phyloP scores from a whole-genome alignment of 2,888 invertebrate genomes.

The Monopis laevigella region DNA sequence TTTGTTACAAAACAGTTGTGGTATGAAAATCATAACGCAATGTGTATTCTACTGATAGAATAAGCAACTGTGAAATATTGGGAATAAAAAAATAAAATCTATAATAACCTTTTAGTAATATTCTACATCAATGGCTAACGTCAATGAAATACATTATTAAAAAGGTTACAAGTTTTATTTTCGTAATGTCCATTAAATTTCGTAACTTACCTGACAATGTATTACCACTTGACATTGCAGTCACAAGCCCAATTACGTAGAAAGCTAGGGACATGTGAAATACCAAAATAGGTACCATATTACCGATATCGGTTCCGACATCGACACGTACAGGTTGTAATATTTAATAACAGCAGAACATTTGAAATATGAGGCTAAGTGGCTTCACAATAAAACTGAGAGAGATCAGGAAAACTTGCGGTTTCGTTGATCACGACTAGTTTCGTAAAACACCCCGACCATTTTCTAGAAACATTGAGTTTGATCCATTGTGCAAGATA shows the following conservation, averaged over 20 bases:
- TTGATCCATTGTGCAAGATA: conserved; percentile 37
- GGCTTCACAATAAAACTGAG: conserved; percentile 35
- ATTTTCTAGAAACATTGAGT: conserved; percentile 34
- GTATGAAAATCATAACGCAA: too few relatives aligned
- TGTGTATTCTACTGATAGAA: too few relatives aligned
- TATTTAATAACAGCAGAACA: conserved; percentile 27
- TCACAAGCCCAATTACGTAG: conserved; percentile 12
- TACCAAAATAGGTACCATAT: conserved; percentile 22
- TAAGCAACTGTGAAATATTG: too few relatives aligned
- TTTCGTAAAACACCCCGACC: conserved; percentile 49
- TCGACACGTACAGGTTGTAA: conserved; percentile 32
- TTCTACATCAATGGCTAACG: too few relatives aligned
- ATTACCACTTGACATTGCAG: conserved; percentile 6
- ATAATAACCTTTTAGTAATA: too few relatives aligned
- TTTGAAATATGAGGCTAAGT: conserved; percentile 36
- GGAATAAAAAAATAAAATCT: too few relatives aligned
- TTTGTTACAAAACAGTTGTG: too few relatives aligned
- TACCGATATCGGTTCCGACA: conserved; percentile 23
- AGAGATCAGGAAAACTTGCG: conserved; percentile 48
- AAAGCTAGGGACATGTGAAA: conserved; percentile 17
- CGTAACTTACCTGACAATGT: too few relatives aligned
- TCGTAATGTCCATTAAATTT: too few relatives aligned
- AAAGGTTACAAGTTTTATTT: too few relatives aligned
- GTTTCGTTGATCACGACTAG: conserved; percentile 50
- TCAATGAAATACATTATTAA: too few relatives aligned